These are phyloP conservation scores for Sinocyclocheilus rhinocerous DNA, from an alignment of 2,113 vertebrate genomes.

Conservation along the genomic window DNA sequence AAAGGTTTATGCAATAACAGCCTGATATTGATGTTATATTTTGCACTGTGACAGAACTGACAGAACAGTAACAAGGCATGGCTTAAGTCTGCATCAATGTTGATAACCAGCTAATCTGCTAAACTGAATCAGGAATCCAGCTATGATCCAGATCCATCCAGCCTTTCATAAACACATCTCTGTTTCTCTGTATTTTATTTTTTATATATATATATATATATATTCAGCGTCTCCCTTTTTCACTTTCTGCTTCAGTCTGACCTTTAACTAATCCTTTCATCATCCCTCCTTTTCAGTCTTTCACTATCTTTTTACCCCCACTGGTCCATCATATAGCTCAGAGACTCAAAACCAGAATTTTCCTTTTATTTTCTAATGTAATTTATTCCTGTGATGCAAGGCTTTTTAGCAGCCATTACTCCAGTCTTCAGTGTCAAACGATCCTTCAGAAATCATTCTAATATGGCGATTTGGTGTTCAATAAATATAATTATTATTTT, in stretches of 20 bases:
- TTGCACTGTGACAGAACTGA: constrained; percentile 5
- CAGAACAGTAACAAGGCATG: constrained; percentile 14
- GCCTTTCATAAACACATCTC: background rate
- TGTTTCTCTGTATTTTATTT: background rate
- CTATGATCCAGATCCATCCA: constrained; percentile 9
- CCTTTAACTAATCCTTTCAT: background rate
- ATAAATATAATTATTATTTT: no score
- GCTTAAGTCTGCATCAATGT: constrained; percentile 6
- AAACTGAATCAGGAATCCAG: background rate
- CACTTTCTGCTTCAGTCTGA: background rate
- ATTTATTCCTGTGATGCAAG: background rate
- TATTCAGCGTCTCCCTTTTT: background rate
- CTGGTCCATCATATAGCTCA: background rate
- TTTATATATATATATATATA: no score
- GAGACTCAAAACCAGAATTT: background rate
- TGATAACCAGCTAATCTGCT: background rate
- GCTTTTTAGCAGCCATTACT: no score
- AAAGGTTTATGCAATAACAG: constrained; percentile 19
- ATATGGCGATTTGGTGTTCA: no score
- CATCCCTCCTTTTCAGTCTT: background rate
- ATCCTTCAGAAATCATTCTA: no score
- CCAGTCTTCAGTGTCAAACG: no score
- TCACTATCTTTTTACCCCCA: background rate
- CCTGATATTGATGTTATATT: constrained; percentile 23
- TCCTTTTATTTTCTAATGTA: background rate